These are phyloP conservation scores for Neodiprion pinetum DNA, from an alignment of 1,140 invertebrate genomes.

Conservation along the genomic window DNA sequence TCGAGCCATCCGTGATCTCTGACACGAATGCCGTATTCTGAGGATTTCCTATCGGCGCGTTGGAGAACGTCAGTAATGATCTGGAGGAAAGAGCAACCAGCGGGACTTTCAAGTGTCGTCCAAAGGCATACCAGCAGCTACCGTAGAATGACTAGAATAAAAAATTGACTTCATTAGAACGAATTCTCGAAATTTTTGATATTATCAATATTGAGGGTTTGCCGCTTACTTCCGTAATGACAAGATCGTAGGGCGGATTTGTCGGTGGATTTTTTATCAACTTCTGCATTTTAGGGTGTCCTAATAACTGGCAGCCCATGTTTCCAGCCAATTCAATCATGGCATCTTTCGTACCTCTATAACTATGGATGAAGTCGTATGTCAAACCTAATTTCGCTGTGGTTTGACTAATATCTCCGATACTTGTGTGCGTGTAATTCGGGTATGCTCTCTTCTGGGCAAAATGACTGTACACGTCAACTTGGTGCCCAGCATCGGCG, in stretches of 20 bases:
- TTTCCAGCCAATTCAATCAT: not conserved
- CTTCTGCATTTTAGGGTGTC: slow-evolving; percentile 33
- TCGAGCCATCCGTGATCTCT: slow-evolving; percentile 52
- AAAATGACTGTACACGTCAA: slow-evolving; percentile 60
- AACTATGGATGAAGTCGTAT: too few species aligned
- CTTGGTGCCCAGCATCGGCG: slow-evolving; percentile 58
- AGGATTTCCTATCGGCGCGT: slow-evolving; percentile 68
- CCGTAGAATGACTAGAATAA: slow-evolving; percentile 45
- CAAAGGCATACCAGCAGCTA: slow-evolving; percentile 62
- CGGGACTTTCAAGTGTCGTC: slow-evolving; percentile 65
- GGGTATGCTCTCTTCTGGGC: slow-evolving; percentile 46
- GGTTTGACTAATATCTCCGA: not conserved
- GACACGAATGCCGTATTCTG: slow-evolving; percentile 68
- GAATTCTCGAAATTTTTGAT: too few species aligned
- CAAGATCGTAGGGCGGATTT: slow-evolving; percentile 42
- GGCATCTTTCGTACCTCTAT: too few species aligned
- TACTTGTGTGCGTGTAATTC: slow-evolving; percentile 53
- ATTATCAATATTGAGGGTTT: too few species aligned
- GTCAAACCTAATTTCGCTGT: too few species aligned
- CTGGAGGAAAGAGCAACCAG: slow-evolving; percentile 66
- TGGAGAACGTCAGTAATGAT: slow-evolving; percentile 68
- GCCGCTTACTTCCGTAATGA: slow-evolving; percentile 39
- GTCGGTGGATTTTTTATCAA: slow-evolving; percentile 43
- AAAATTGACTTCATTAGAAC: not conserved
- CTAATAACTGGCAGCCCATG: slow-evolving; percentile 25